Percentiles rank a stretch among this genome's conserved stretches.
Evolutionary conservation across 2,888 invertebrate genomes (phyloP).

Genomic region (Agrochola circellaris): DNA sequence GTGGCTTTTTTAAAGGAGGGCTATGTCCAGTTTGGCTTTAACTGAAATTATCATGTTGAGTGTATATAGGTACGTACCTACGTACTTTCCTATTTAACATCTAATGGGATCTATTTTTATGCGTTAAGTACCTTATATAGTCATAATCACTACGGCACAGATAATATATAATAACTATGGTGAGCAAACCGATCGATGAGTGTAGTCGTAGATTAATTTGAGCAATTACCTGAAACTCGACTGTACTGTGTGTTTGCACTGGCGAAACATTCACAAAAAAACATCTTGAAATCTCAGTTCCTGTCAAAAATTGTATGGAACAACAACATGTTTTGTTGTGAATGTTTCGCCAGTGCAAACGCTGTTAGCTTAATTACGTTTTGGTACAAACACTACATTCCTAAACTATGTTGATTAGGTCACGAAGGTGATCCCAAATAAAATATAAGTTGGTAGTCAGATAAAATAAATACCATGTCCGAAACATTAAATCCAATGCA

Average conservation of each 20-base stretch:
- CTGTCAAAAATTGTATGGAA: no score
- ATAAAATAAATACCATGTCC: constrained; percentile 73
- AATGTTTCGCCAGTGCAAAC: no score
- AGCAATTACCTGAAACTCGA: neutral
- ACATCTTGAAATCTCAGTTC: no score
- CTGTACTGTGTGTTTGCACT: no score
- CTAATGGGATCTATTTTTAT: neutral
- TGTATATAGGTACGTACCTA: neutral
- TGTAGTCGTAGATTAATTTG: constrained; percentile 1
- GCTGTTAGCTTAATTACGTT: constrained; percentile 3
- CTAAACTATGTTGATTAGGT: neutral
- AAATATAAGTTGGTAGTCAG: neutral
- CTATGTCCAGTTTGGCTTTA: neutral
- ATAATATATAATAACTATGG: no score
- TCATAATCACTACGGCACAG: no score
- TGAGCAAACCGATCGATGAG: constrained; percentile 5
- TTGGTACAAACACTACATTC: neutral
- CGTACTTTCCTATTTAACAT: neutral
- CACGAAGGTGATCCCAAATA: neutral
- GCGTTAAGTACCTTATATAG: no score
- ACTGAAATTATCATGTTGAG: neutral
- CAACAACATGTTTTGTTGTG: no score
- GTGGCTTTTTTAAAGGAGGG: neutral
- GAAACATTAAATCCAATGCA: constrained; percentile 73
- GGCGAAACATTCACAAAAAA: no score